These are phyloP conservation scores for Pristionchus fissidentatus DNA, from an alignment of 2,888 invertebrate genomes.

Conservation along the genomic window DNA sequence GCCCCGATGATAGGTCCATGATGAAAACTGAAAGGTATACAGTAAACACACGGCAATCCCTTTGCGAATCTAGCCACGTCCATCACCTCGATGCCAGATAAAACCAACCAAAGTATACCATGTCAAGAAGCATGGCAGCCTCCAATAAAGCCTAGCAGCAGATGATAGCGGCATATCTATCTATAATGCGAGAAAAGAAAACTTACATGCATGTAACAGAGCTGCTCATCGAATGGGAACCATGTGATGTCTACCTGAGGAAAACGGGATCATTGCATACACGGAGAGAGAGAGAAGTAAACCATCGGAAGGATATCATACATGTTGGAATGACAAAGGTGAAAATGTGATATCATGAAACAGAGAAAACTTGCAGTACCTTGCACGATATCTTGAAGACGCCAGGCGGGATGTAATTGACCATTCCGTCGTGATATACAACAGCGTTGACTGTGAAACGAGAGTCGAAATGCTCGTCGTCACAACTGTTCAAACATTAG, in stretches of 20 bases:
- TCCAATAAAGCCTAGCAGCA: no score
- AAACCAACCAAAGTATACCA: no score
- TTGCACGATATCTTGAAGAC: constrained; percentile 65
- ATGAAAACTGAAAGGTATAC: constrained; percentile 84
- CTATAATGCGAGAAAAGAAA: neutral
- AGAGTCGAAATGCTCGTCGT: constrained; percentile 47
- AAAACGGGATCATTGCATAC: neutral
- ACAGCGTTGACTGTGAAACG: constrained; percentile 46
- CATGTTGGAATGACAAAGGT: no score
- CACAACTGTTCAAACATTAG: no score
- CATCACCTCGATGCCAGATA: no score
- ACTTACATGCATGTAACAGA: constrained; percentile 63
- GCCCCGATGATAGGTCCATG: constrained; percentile 95
- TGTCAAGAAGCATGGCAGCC: no score
- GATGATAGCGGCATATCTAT: no score
- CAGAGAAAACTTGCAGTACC: neutral
- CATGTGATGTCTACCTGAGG: constrained; percentile 66
- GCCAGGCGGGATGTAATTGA: constrained; percentile 70
- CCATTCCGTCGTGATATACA: constrained; percentile 41
- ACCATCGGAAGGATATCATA: neutral
- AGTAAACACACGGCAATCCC: no score
- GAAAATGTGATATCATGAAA: neutral
- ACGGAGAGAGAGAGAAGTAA: neutral
- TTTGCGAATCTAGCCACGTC: no score
- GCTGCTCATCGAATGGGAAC: constrained; percentile 70